phyloP scores from a whole-genome alignment of 2,113 vertebrate species.

The Muntiacus reevesi region DNA sequence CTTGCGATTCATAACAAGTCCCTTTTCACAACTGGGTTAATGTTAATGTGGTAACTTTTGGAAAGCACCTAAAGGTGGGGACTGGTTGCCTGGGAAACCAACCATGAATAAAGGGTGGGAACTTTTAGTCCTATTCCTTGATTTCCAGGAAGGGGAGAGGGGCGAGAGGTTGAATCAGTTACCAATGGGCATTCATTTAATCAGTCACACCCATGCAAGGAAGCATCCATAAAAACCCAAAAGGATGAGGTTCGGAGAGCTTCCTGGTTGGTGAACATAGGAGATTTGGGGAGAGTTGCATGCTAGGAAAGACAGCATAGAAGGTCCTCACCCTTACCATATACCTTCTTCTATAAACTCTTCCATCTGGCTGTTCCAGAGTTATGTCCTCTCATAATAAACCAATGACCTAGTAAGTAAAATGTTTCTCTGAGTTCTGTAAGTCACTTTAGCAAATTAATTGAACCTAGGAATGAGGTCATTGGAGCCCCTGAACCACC shows the following conservation, averaged over 20 bases:
- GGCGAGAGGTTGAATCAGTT: background rate
- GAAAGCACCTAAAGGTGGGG: background rate
- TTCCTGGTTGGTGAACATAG: background rate
- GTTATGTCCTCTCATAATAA: background rate
- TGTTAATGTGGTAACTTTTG: background rate
- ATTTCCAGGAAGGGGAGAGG: background rate
- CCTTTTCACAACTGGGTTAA: background rate
- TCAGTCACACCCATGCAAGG: background rate
- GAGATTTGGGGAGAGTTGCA: background rate
- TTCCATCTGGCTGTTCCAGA: background rate
- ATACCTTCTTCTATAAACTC: background rate
- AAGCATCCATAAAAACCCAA: background rate
- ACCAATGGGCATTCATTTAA: background rate
- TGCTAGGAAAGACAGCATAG: background rate
- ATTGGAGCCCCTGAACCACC: background rate
- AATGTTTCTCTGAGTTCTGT: background rate
- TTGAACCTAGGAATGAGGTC: background rate
- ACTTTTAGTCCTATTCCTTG: background rate
- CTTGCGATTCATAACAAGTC: background rate
- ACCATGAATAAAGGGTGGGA: background rate
- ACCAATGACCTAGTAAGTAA: background rate
- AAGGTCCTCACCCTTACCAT: background rate
- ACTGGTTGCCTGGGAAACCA: background rate
- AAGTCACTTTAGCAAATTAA: background rate
- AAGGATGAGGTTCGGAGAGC: background rate